Percentiles rank a stretch among this genome's conserved stretches.
phyloP scores from a whole-genome alignment of 2,888 invertebrate genomes.

The Ceraclea dissimilis region DNA sequence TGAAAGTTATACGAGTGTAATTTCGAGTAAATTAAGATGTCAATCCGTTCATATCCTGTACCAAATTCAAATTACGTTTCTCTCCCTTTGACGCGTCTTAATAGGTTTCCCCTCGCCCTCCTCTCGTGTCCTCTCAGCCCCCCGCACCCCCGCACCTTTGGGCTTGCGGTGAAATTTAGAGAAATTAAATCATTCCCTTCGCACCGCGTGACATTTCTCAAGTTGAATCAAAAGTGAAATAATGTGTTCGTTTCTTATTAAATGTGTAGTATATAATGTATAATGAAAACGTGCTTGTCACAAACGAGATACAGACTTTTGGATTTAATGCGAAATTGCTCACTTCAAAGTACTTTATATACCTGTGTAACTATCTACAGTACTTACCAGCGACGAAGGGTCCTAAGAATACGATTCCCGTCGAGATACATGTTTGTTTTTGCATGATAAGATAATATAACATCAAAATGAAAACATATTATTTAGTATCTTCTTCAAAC shows the following conservation, averaged over 20 bases:
- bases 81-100: slow-evolving; percentile 26
- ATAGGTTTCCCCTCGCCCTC: slow-evolving; percentile 19
- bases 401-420: no score
- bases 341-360: neutral
- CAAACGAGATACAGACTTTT: neutral
- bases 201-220: slow-evolving; percentile 3
- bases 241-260: slow-evolving; percentile 1
- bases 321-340: slow-evolving; percentile 8
- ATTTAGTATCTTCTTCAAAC: no score
- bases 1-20: slow-evolving; percentile 10
- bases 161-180: neutral
- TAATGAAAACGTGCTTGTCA: neutral
- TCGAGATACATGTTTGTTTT: no score
- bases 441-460: no score
- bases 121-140: slow-evolving; percentile 8
- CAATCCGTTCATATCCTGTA: slow-evolving; percentile 15
- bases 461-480: no score
- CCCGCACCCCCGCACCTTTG: slow-evolving; percentile 1
- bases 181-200: slow-evolving; percentile 6
- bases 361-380: no score
- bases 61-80: slow-evolving; percentile 26
- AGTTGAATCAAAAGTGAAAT: slow-evolving; percentile 6
- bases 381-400: no score
- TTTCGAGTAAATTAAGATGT: slow-evolving; percentile 1
- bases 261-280: neutral